These are phyloP conservation scores for Neotoxoptera formosana DNA, from an alignment of 1,140 invertebrate species.

Conservation along the genomic window DNA sequence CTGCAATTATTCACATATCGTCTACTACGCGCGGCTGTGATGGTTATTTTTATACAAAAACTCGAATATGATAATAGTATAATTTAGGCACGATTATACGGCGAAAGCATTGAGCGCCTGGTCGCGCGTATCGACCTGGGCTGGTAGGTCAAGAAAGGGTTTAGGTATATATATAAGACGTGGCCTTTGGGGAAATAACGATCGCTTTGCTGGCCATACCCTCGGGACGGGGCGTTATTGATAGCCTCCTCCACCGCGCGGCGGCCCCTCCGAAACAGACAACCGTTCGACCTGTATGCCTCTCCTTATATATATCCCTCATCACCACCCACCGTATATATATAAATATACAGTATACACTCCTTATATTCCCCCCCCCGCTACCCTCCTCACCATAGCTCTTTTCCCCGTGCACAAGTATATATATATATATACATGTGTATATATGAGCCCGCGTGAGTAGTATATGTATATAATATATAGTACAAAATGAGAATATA, in stretches of 20 bases:
- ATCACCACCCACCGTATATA: not conserved
- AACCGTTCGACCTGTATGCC: not conserved
- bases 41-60: not conserved
- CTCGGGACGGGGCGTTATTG: conserved; percentile 50
- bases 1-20: not conserved
- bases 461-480: not conserved
- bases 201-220: conserved; percentile 48
- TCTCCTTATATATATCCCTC: not conserved
- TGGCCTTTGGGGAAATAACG: conserved; percentile 54
- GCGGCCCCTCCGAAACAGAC: not conserved
- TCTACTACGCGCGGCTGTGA: no score
- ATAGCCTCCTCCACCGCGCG: conserved; percentile 29
- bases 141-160: conserved; percentile 41
- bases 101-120: not conserved
- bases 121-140: not conserved
- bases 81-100: not conserved
- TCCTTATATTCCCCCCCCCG: not conserved
- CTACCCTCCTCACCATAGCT: not conserved
- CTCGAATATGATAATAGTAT: not conserved
- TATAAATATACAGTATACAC: not conserved
- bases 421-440: not conserved
- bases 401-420: not conserved
- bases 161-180: not conserved
- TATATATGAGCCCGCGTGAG: not conserved
- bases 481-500: not conserved